Conservation (phyloP, 2,797 vertebrate species). For the Gila robusta region DNA sequence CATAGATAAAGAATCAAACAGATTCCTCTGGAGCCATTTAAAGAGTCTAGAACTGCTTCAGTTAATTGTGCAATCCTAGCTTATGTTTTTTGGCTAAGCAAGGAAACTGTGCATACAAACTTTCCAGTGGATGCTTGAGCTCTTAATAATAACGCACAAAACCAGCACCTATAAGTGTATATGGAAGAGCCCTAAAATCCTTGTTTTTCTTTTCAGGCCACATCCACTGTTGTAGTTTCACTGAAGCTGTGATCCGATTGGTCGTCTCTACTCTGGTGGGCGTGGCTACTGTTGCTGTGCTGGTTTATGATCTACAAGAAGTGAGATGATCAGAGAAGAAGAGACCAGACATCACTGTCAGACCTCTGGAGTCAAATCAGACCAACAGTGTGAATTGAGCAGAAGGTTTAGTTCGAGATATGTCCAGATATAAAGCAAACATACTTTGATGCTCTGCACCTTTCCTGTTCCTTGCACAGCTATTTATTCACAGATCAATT, state of each 20-base stretch:
- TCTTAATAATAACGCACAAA: background rate
- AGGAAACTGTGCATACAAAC: background rate
- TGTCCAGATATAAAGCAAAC: no score
- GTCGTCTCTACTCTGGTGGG: background rate
- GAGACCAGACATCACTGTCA: no score
- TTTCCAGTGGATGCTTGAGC: background rate
- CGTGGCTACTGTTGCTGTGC: no score
- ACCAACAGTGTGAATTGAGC: no score
- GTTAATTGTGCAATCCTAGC: background rate
- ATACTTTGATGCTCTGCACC: background rate
- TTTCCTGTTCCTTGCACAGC: background rate
- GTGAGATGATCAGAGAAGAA: no score
- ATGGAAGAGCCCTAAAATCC: no score
- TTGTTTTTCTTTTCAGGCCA: background rate
- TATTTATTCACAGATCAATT: background rate
- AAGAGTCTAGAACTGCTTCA: background rate
- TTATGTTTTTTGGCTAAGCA: background rate
- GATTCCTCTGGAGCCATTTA: background rate
- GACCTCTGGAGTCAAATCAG: no score
- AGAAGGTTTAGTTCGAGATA: no score
- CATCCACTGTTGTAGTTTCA: background rate
- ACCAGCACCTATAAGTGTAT: no score
- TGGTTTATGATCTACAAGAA: no score
- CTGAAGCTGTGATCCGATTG: background rate
- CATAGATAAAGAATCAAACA: background rate